Percentiles rank a stretch among this genome's conserved stretches.
These are phyloP conservation scores for Kryphioiulus occultus DNA, from an alignment of 2,888 invertebrate species.

Conservation along the genomic window DNA sequence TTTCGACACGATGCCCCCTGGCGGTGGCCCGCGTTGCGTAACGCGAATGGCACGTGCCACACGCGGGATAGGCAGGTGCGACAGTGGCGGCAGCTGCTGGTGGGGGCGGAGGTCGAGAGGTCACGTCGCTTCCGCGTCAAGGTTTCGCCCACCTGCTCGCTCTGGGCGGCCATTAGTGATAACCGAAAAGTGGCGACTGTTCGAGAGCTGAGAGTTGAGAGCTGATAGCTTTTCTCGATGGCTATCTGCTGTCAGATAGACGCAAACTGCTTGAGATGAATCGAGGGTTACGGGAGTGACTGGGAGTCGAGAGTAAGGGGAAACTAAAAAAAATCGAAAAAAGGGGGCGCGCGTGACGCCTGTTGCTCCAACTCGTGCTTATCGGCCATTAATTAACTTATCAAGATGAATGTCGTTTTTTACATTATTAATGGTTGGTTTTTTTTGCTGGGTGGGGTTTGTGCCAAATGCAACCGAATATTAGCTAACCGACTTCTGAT, in stretches of 20 bases:
- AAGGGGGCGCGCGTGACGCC: neutral
- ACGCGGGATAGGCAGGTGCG: neutral
- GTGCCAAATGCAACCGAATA: neutral
- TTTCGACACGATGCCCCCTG: too few relatives aligned
- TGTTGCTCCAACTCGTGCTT: neutral
- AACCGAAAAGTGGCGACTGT: too few relatives aligned
- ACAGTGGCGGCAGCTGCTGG: neutral
- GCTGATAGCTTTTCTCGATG: too few relatives aligned
- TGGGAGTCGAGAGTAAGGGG: too few relatives aligned
- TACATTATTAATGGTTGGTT: neutral
- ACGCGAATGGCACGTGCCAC: neutral
- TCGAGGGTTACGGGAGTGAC: too few relatives aligned
- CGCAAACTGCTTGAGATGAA: too few relatives aligned
- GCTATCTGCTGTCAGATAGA: too few relatives aligned
- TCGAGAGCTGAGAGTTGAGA: too few relatives aligned
- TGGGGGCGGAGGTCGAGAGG: neutral
- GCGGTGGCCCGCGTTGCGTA: neutral
- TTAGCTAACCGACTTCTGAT: neutral
- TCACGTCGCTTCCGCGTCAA: neutral
- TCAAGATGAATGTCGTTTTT: neutral
- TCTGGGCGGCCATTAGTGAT: neutral
- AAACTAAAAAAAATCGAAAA: neutral
- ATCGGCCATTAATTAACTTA: slow-evolving; percentile 7
- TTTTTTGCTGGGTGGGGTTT: neutral
- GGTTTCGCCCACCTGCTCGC: neutral